Evolutionary conservation across 2,113 vertebrate species (phyloP), one percentile per base, ranked within the genome.

Genomic region (Cavia aperea): DNA sequence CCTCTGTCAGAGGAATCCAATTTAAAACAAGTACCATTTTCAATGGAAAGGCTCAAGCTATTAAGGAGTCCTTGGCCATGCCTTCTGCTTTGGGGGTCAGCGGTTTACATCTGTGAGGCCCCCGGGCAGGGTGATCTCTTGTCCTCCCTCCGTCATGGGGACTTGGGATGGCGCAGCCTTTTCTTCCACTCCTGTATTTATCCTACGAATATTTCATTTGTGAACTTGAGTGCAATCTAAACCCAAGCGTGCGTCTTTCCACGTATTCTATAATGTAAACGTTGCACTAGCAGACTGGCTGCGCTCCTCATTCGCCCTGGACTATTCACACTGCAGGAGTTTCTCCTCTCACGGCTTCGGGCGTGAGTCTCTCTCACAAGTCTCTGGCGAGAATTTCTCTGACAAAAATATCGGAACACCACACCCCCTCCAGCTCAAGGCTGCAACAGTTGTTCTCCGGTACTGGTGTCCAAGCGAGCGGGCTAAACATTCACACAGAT

Each of bases 51-150:
- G 86, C 65, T 92, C n/a, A 24, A 21, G 65, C 85, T 70, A 23
- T 60, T 88, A 70, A 73, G 85, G 77, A 91, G 92, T 84, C 91
- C 95, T 91, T 92, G 89, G 73, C 84, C 0, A 89, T 96, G 96
- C 96, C 96, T 96, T 96, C 89, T 77, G 81, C 89, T 93, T 84
- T 91, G 89, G 63, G 77, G 89, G 72, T 94, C 39, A 89, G 86
- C 91, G 46, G 46, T 93, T 94, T 60, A 92, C 12, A 26, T 63
- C 29, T 31, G 60, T 63, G 5, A 81, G 89, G 82, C 36, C 93
- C 56, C 83, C 70, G 78, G 70, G 23, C 73, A 33, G 31, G 51
- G 75, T 19, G 49, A 26, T 65, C 24, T 31, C 66, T 92, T 78
- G 79, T 78, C 83, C 79, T 89, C 62, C 84, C 66, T 93, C n/a